Evolutionary conservation across 2,888 invertebrate genomes (phyloP), one percentile per base, ranked within the genome.

Genomic region (Cephonodes hylas): DNA sequence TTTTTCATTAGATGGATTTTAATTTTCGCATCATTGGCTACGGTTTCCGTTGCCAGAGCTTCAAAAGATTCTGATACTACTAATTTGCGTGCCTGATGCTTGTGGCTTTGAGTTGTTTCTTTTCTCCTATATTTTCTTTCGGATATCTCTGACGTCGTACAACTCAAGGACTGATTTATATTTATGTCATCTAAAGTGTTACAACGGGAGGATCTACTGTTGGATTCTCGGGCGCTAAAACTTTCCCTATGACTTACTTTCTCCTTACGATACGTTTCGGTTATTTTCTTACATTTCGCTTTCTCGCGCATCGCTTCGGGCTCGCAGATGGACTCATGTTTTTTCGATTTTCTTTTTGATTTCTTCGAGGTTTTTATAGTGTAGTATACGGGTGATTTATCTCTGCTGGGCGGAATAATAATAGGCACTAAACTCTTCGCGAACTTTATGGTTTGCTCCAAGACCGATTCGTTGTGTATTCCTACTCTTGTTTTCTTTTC

Each of bases 1-100:
- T 87, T 86, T 60, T 86, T 87, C 89, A 91, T 91, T 25, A 91
- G 76, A 68, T 88, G 86, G 68, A 90, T 80, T 84, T 91, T 91
- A 63, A 91, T 86, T 67, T 79, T 84, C 10, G 77, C 74, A 13
- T 86, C 82, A 15, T 77, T 81, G 44, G 69, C 62, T 18, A 71
- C 63, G 22, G 80, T 73, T 72, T 88, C 86, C 1, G 83, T 81
- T 1, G 88, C 88, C 22, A 90, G 65, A 27, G 86, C 89, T 73
- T 89, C 86, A 62, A 91, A 85, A 6, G 89, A 88, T 66, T 88
- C 86, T 0, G 89, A 88, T 58, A 84, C 66, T 22, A 74, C 61
- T 34, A 84, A 63, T 58, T 83, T 85, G 63, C 71, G 72, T 18
- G 69, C 72, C 45, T 64, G 63, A 38, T 15, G 46, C 59, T 69